Evolutionary conservation across 2,797 vertebrate species (phyloP), one percentile per base, ranked within the genome.

Genomic region (Ataeniobius toweri): DNA sequence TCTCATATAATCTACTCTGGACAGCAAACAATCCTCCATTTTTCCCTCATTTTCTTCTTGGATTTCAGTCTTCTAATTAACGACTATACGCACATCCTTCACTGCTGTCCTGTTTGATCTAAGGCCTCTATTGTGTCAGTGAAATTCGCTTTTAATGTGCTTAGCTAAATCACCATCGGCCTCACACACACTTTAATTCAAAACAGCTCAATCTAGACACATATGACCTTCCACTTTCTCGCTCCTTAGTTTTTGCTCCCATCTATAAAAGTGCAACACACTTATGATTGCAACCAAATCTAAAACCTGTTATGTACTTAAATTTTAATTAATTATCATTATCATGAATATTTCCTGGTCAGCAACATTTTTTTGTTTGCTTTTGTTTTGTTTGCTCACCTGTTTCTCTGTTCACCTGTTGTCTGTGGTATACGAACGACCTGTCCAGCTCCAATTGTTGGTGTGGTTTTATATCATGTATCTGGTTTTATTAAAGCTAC

Each of bases 81-180:
- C 51, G 14, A 48, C 31, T 72, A 73, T 63, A 41, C 74, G 44
- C 20, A 10, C 70, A 71, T 67, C 39, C 2, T 14, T 77, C n/a
- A 26, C 28, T 76, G 76, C 69, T 22, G 39, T 7, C 0, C 10
- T 3, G 10, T n/a, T 16, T 81, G 68, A 63, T 71, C 67, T 1
- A 5, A 73, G 28, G 46, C 58, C 58, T 74, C 24, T 48, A 76
- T 70, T 48, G 65, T 63, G 50, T 59, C 18, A 24, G 7, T 73
- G 51, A 79, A 3, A 36, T 46, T 63, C 10, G 65, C 68, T 59
- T 58, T 61, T 0, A 36, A 56, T 63, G 51, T 76, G 46, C 41
- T 50, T 53, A 18, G 70, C 75, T 53, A 85, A 41, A 78, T 74
- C 75, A 53, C 69, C 70, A 48, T 10, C 28, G 46, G 5, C 74